Percentiles rank a stretch among this genome's conserved stretches.
These are phyloP conservation scores for Nymphalis urticae DNA, from an alignment of 2,888 invertebrate genomes.

Conservation along the genomic window DNA sequence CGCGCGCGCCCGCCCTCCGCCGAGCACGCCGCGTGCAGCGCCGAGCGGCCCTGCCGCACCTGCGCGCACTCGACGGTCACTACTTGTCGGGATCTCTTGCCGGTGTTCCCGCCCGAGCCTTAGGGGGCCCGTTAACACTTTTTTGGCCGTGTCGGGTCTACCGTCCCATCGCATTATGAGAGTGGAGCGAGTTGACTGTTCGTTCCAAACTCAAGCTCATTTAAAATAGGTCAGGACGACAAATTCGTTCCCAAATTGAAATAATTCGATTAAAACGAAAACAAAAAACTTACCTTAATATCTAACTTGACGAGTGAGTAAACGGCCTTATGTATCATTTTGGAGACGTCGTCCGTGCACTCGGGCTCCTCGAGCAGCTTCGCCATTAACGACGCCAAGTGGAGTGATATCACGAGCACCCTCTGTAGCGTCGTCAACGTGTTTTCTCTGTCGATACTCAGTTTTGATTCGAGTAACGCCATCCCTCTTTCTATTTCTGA, in stretches of 20 bases:
- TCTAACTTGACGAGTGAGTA: slow-evolving; percentile 89
- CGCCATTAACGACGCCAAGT: slow-evolving; percentile 89
- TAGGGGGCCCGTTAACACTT: too few relatives aligned
- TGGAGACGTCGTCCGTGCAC: slow-evolving; percentile 73
- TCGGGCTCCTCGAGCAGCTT: slow-evolving; percentile 83
- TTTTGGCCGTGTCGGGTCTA: too few relatives aligned
- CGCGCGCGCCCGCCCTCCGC: slow-evolving; percentile 84
- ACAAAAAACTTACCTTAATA: slow-evolving; percentile 76
- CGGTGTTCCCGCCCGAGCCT: too few relatives aligned
- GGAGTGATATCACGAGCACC: slow-evolving; percentile 92
- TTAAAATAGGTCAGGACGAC: too few relatives aligned
- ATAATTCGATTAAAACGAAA: too few relatives aligned
- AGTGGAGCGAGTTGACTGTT: too few relatives aligned
- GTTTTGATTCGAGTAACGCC: slow-evolving; percentile 81
- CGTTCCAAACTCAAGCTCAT: too few relatives aligned
- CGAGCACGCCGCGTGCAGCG: slow-evolving; percentile 92
- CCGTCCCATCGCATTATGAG: too few relatives aligned
- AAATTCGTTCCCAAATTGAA: too few relatives aligned
- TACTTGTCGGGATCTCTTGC: too few relatives aligned
- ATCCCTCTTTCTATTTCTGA: slow-evolving; percentile 86
- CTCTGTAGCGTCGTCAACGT: slow-evolving; percentile 88
- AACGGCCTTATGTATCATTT: slow-evolving; percentile 86
- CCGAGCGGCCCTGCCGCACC: slow-evolving; percentile 85
- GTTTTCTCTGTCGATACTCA: slow-evolving; percentile 86
- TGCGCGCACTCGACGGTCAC: slow-evolving; percentile 42